Percentiles rank a stretch among this genome's conserved stretches.
Evolutionary conservation across 2,113 vertebrate species (phyloP).

Genomic region (Anolis carolinensis): DNA sequence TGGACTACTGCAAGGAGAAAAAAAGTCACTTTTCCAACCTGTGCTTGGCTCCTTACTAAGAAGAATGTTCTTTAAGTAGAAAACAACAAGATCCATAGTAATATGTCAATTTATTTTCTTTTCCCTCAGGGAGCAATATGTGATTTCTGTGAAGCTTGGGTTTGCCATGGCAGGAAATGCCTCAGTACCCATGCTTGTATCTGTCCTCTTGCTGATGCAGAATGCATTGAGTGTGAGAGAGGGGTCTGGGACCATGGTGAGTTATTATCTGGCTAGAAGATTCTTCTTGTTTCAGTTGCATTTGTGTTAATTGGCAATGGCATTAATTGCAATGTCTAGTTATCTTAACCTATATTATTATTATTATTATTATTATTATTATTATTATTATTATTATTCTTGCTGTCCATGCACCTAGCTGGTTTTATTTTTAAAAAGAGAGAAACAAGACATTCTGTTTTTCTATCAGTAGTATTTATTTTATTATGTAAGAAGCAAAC

Average conservation of each 20-base stretch:
- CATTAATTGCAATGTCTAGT: not conserved
- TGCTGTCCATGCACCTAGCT: not conserved
- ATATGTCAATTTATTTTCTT: not conserved
- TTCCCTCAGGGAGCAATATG: conserved; percentile 91
- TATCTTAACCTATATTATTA: too few relatives aligned
- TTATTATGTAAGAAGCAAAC: too few relatives aligned
- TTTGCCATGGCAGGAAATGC: conserved; percentile 95
- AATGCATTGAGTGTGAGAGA: conserved; percentile 94
- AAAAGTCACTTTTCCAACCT: not conserved
- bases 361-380: too few relatives aligned
- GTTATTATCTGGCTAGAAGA: conserved; percentile 30
- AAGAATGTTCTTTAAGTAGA: not conserved
- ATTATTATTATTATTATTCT: too few relatives aligned
- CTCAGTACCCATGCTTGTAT: conserved; percentile 90
- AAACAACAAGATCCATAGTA: not conserved
- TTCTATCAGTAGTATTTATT: not conserved
- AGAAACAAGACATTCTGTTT: not conserved
- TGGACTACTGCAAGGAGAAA: not conserved
- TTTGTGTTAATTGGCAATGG: not conserved
- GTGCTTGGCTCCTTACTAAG: not conserved
- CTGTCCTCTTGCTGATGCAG: conserved; percentile 91
- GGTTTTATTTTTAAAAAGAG: not conserved
- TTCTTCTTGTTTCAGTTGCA: not conserved
- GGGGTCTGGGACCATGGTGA: conserved; percentile 97
- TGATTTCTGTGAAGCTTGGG: conserved; percentile 99